These are phyloP conservation scores for Hippopotamyrus pictus DNA, from an alignment of 2,797 vertebrate species.

Conservation along the genomic window DNA sequence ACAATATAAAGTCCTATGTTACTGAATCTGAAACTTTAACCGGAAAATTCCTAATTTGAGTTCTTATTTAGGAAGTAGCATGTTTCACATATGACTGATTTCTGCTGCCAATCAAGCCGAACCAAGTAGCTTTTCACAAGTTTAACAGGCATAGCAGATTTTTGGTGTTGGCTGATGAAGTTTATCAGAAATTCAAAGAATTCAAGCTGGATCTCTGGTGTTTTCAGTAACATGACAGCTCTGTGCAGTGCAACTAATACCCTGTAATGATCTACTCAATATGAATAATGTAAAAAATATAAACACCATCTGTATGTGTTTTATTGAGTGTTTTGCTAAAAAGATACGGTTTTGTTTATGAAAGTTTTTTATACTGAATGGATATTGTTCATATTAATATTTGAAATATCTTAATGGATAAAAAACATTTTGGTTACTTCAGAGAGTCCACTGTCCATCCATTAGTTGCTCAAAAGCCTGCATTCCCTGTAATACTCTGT, in stretches of 20 bases:
- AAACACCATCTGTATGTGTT: neutral
- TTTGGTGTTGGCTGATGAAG: neutral
- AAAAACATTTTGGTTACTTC: neutral
- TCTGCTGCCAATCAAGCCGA: neutral
- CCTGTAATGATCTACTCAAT: neutral
- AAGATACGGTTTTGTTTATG: neutral
- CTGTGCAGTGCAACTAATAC: neutral
- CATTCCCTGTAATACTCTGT: neutral
- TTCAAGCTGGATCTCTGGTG: neutral
- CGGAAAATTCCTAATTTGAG: neutral
- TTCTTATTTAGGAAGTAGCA: neutral
- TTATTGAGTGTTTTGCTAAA: neutral
- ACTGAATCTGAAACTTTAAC: neutral
- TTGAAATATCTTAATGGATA: neutral
- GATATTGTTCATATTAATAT: neutral
- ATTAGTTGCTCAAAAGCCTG: neutral
- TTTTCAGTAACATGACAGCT: neutral
- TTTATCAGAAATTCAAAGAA: neutral
- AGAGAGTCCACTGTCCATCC: neutral
- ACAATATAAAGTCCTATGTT: neutral
- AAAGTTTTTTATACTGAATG: neutral
- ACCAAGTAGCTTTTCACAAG: neutral
- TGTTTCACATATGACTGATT: neutral
- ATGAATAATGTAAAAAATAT: neutral
- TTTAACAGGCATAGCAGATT: neutral